Evolutionary conservation across 2,113 vertebrate genomes (phyloP).

Genomic region (Myodes glareolus): DNA sequence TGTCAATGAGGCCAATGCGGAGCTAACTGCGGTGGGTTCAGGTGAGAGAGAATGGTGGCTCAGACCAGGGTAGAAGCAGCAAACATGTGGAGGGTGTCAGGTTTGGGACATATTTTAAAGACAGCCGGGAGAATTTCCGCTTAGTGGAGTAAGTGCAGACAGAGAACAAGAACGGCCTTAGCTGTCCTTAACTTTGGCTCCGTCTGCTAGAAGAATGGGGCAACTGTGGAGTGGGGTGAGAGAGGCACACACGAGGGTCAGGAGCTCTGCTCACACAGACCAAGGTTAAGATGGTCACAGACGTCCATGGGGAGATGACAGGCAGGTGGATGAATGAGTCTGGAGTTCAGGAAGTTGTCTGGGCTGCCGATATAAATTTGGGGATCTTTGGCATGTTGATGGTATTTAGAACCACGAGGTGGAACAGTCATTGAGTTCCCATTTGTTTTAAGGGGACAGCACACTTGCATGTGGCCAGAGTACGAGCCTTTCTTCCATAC

Average conservation of each 20-base stretch:
- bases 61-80: not conserved
- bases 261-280: not conserved
- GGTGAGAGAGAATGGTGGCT: not conserved
- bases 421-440: constrained; percentile 10
- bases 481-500: constrained; percentile 36
- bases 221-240: not conserved
- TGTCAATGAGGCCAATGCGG: not conserved
- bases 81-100: not conserved
- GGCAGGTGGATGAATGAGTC: constrained; percentile 56
- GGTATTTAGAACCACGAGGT: constrained; percentile 22
- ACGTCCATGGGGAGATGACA: not conserved
- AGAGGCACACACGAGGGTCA: not conserved
- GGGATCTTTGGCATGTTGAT: constrained; percentile 33
- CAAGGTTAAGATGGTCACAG: not conserved
- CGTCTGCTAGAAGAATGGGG: not conserved
- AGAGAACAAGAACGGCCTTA: not conserved
- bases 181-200: not conserved
- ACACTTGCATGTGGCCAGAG: not conserved
- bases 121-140: not conserved
- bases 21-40: not conserved
- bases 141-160: not conserved
- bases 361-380: constrained; percentile 69
- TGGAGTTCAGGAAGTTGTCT: constrained; percentile 70
- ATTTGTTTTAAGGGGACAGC: constrained; percentile 64
- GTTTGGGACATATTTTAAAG: not conserved